Conservation (phyloP, 1,140 invertebrate genomes). For the Dendroctonus ponderosae region DNA sequence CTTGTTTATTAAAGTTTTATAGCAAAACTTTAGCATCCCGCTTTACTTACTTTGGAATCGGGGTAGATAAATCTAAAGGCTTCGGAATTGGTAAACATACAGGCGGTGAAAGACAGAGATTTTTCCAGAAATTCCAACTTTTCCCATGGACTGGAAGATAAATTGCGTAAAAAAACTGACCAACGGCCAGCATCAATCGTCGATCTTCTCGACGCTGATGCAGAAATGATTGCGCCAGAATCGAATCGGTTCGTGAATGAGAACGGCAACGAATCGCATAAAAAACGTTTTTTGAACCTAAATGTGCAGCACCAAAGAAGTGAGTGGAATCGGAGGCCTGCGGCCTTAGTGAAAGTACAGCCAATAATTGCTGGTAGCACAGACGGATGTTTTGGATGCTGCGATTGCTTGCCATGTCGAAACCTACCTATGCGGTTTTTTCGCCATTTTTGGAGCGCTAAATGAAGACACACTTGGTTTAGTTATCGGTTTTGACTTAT, state of each 20-base stretch:
- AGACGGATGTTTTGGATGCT: neutral
- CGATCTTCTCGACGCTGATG: neutral
- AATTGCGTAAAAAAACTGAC: neutral
- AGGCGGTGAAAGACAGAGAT: neutral
- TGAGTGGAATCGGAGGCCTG: conserved; percentile 7
- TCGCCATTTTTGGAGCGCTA: neutral
- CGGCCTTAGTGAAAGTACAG: conserved; percentile 6
- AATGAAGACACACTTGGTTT: neutral
- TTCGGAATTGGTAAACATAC: too few species aligned
- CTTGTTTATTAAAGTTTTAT: too few species aligned
- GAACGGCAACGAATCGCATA: neutral
- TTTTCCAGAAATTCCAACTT: neutral
- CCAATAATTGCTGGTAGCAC: neutral
- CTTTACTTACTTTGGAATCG: too few species aligned
- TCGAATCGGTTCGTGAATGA: neutral
- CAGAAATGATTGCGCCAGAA: neutral
- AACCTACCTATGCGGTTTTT: neutral
- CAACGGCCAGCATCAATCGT: neutral
- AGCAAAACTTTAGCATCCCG: too few species aligned
- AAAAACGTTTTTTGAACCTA: conserved; percentile 8
- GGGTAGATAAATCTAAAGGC: too few species aligned
- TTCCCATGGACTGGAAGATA: neutral
- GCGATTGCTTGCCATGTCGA: neutral
- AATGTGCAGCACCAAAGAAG: conserved; percentile 13
- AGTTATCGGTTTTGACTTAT: neutral